A percentile compares a stretch with the other conserved stretches of the same genome.
These are phyloP conservation scores for Oriolus oriolus DNA, from an alignment of 2,113 vertebrate genomes.

Conservation along the genomic window DNA sequence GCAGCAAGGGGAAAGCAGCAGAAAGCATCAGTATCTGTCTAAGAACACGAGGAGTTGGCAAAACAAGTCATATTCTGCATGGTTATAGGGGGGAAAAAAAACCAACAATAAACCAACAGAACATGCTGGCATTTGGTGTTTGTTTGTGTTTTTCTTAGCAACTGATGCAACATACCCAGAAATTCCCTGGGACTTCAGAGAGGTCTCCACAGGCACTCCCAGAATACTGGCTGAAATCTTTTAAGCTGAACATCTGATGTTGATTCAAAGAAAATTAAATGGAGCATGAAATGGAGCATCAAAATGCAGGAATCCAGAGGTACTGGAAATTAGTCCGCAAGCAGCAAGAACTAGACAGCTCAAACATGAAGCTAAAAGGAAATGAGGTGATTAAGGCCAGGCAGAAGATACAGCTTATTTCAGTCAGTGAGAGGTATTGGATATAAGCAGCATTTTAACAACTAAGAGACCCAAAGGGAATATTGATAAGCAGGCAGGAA, in stretches of 20 bases:
- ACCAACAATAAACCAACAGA: neutral
- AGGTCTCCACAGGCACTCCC: neutral
- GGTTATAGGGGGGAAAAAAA: too few relatives aligned
- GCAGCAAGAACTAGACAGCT: neutral
- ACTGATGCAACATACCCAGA: neutral
- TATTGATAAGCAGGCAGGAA: accelerated
- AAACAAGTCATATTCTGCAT: neutral
- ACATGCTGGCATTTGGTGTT: neutral
- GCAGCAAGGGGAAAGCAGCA: neutral
- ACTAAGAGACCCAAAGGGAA: neutral
- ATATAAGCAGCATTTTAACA: neutral
- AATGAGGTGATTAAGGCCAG: neutral
- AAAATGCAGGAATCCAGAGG: neutral
- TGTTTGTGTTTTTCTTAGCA: neutral
- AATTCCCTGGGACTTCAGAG: neutral
- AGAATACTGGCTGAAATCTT: neutral
- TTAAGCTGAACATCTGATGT: neutral
- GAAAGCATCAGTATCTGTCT: neutral
- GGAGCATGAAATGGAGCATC: neutral
- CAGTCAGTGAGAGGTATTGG: neutral
- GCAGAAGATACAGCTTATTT: neutral
- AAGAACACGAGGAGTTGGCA: accelerated
- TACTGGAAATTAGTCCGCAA: neutral
- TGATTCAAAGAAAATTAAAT: constrained; percentile 18
- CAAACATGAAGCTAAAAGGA: neutral